A percentile compares a stretch with the other conserved stretches of the same genome.
These are phyloP conservation scores for Sapayoa aenigma DNA, from an alignment of 2,113 vertebrate genomes.

Conservation along the genomic window DNA sequence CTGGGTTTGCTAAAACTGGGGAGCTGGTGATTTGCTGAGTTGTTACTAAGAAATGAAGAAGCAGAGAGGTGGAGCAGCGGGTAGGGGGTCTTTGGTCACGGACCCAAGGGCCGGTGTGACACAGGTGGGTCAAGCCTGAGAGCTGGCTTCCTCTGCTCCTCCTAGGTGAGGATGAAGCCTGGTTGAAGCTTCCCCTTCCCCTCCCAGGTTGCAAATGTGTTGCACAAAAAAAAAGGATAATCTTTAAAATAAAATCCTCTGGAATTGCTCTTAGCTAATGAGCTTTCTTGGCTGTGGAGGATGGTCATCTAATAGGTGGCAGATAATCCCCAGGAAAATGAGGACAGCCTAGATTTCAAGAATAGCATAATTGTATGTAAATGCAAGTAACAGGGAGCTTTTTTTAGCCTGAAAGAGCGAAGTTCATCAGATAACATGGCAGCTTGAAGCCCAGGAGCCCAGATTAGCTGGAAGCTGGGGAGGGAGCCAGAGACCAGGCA, in stretches of 20 bases:
- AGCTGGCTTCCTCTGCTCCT: not conserved
- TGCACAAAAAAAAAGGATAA: not conserved
- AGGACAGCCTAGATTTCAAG: conserved; percentile 37
- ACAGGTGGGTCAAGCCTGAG: not conserved
- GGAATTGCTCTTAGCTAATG: not conserved
- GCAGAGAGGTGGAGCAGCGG: not conserved
- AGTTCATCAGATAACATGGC: not conserved
- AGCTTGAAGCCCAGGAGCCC: not conserved
- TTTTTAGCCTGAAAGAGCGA: not conserved
- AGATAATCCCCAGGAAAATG: not conserved
- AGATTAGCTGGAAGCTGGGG: not conserved
- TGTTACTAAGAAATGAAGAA: not conserved
- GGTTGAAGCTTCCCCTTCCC: not conserved
- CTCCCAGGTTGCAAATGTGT: not conserved
- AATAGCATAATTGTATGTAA: not conserved
- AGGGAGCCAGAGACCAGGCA: accelerated
- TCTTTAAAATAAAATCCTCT: not conserved
- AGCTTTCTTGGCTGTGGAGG: not conserved
- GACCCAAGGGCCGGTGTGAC: not conserved
- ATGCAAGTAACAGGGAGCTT: not conserved
- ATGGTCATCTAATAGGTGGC: not conserved
- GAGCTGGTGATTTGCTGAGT: not conserved
- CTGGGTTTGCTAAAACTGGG: not conserved
- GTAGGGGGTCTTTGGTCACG: not conserved
- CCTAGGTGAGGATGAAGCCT: not conserved